Conservation (phyloP, 2,113 vertebrate species). For the Rhea americana region DNA sequence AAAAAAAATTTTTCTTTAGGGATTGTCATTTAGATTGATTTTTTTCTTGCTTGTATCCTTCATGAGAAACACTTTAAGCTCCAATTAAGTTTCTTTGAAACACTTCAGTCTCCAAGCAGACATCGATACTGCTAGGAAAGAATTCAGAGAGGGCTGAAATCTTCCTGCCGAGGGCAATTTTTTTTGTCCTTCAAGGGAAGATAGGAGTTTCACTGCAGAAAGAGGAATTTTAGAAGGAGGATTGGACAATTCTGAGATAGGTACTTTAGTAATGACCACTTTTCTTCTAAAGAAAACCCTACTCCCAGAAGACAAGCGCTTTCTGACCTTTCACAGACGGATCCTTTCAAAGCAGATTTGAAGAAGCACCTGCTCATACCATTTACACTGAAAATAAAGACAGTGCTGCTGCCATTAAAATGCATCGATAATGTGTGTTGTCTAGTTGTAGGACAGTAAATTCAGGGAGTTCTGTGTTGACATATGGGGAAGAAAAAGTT, state of each 20-base stretch:
- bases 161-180: background rate
- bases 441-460: conserved; percentile 24
- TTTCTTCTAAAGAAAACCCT: background rate
- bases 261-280: background rate
- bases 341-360: conserved; percentile 40
- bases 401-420: conserved; percentile 30
- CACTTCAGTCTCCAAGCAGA: background rate
- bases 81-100: background rate
- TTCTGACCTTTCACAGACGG: conserved; percentile 9
- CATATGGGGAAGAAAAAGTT: background rate
- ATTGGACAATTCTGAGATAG: conserved; percentile 29
- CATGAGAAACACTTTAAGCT: background rate
- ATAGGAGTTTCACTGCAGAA: background rate
- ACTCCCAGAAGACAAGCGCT: background rate
- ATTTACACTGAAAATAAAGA: conserved; percentile 14
- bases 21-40: background rate
- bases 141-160: background rate
- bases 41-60: background rate
- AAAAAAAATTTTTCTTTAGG: rapidly evolving
- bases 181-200: background rate
- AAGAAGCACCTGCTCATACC: conserved; percentile 36
- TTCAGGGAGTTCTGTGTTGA: conserved; percentile 7
- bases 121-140: background rate
- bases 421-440: conserved; percentile 14
- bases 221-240: conserved; percentile 10